These are phyloP conservation scores for Scrobipalpa atriplicella DNA, from an alignment of 2,888 invertebrate species.

Conservation along the genomic window DNA sequence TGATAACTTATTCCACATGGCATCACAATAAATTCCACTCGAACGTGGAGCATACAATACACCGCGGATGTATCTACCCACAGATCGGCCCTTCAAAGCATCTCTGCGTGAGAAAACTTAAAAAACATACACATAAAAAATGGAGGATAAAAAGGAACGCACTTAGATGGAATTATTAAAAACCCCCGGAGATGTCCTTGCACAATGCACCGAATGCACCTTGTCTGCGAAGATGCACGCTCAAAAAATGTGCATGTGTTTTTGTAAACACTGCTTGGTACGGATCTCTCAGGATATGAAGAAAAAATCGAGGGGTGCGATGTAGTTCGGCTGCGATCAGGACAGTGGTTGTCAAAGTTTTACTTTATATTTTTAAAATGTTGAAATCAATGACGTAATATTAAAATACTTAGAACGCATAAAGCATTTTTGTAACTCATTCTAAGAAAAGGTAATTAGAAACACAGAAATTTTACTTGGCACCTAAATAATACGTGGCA, in stretches of 20 bases:
- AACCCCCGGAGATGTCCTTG: constrained; percentile 71
- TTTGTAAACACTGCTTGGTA: constrained; percentile 71
- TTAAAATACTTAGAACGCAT: too few species aligned
- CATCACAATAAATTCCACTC: constrained; percentile 57
- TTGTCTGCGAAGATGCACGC: constrained; percentile 68
- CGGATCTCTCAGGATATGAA: constrained; percentile 54
- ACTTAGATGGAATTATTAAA: constrained; percentile 65
- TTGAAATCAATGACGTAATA: neutral
- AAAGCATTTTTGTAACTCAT: too few species aligned
- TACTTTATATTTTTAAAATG: neutral
- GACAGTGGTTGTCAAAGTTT: constrained; percentile 54
- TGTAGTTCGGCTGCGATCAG: constrained; percentile 34
- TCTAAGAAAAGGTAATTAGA: too few species aligned
- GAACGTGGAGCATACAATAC: constrained; percentile 63
- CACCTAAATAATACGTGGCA: too few species aligned
- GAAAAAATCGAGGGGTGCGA: constrained; percentile 65
- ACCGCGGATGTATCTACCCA: constrained; percentile 80
- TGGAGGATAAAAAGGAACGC: constrained; percentile 17
- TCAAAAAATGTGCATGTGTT: constrained; percentile 82
- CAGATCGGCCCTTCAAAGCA: constrained; percentile 73
- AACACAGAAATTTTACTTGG: too few species aligned
- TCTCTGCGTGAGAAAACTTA: constrained; percentile 79
- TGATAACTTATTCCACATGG: constrained; percentile 7
- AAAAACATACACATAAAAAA: constrained; percentile 66
- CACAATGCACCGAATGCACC: constrained; percentile 69